phyloP scores from a whole-genome alignment of 2,113 vertebrate species.

The Gymnocephalus cernua region DNA sequence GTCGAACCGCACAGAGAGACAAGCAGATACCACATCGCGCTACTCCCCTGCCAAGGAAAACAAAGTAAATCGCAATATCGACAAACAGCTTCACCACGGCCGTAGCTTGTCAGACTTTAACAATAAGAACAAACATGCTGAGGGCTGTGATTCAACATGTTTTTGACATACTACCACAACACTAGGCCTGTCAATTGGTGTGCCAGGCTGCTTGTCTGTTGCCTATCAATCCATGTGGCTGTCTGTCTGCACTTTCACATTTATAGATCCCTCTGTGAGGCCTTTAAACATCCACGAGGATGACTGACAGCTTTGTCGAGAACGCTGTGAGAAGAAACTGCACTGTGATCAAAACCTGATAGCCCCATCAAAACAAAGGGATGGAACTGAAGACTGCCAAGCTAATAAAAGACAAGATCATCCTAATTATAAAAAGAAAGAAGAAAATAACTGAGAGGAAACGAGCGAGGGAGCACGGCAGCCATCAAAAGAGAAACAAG shows the following conservation, averaged over 20 bases:
- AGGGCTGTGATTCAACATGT: conserved; percentile 43
- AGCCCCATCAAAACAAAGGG: conserved; percentile 30
- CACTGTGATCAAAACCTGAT: conserved; percentile 17
- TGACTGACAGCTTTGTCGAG: conserved; percentile 33
- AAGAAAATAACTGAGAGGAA: conserved; percentile 23
- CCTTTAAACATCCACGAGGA: conserved; percentile 11
- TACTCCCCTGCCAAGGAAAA: conserved; percentile 51
- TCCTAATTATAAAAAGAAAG: conserved; percentile 21
- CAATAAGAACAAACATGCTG: conserved; percentile 31
- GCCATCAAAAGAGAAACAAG: conserved; percentile 27
- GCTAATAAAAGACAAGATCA: conserved; percentile 39
- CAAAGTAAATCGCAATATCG: conserved; percentile 55
- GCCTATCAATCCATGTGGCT: conserved; percentile 34
- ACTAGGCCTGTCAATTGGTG: conserved; percentile 4
- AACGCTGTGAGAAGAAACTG: conserved; percentile 10
- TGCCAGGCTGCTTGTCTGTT: conserved; percentile 28
- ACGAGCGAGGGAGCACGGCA: neutral
- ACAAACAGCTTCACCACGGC: conserved; percentile 15
- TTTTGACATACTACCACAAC: conserved; percentile 38
- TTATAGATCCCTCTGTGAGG: conserved; percentile 17
- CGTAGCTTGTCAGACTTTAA: conserved; percentile 25
- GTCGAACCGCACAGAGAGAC: conserved; percentile 26
- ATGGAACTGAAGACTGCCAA: conserved; percentile 3
- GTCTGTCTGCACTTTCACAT: conserved; percentile 24
- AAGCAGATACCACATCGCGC: conserved; percentile 23